Evolutionary conservation across 2,797 vertebrate genomes (phyloP), one percentile per base, ranked within the genome.

Genomic region (Alfaro cultratus): DNA sequence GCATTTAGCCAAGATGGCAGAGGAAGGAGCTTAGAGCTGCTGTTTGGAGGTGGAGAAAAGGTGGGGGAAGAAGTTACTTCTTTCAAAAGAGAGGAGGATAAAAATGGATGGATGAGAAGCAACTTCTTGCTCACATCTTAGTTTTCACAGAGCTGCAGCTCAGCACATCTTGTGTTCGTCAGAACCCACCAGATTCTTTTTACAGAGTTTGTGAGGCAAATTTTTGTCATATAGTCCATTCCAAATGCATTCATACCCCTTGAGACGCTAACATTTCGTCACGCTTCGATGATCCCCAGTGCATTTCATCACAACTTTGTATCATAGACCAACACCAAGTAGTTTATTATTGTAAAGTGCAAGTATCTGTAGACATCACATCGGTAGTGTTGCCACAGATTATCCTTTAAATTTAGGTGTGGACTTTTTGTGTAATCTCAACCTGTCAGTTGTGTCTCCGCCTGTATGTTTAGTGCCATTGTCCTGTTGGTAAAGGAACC

Each of bases 21-120:
- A 76, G 73, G 80, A 81, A 18, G 47, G 75, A 78, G 80, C 79
- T 86, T 83, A 78, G 80, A 85, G 71, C 74, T 83, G 81, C 51
- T 86, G 80, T 88, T 81, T 31, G 76, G 75, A 85, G 78, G 82
- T 73, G 75, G 78, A 78, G 81, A 85, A 87, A 83, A 85, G 71
- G 67, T 26, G 45, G 80, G 39, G n/a, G 78, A 71, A 73, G 64
- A 76, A 77, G 78, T 83, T 23, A 29, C 72, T 80, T 80, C 79
- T 85, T 88, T 84, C 74, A 73, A 62, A 82, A 16, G 53, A 80
- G 67, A 86, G 55, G 26, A 73, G 75, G 76, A 78, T 82, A 80
- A 89, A 88, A 85, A 76, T 49, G 71, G 74, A 80, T 75, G 68
- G 76, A 77, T 78, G 80, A 84, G 70, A 76, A 41, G 62, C 11